These are phyloP conservation scores for Halictus quadricinctus DNA, from an alignment of 2,888 invertebrate genomes.

Conservation along the genomic window DNA sequence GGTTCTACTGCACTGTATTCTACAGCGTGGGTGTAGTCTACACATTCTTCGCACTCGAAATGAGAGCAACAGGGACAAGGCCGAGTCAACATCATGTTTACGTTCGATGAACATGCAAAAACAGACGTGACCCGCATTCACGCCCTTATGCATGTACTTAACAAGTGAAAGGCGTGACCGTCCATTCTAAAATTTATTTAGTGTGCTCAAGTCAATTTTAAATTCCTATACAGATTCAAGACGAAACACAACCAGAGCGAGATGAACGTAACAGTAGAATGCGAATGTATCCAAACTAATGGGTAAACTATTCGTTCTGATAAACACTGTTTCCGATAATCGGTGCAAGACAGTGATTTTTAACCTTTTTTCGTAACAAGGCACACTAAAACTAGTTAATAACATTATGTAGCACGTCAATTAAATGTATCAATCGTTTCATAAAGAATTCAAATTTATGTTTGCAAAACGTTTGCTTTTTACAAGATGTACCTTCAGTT, in stretches of 20 bases:
- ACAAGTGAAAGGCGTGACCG: slow-evolving; percentile 21
- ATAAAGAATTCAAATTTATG: too few species aligned
- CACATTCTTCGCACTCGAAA: slow-evolving; percentile 30
- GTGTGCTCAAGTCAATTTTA: background rate
- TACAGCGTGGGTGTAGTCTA: background rate
- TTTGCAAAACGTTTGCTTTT: too few species aligned
- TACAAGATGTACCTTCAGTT: too few species aligned
- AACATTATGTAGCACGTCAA: too few species aligned
- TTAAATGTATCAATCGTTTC: too few species aligned
- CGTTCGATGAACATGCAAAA: slow-evolving; percentile 60
- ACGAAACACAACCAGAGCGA: background rate
- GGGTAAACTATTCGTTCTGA: too few species aligned
- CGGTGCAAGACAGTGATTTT: too few species aligned
- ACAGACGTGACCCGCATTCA: slow-evolving; percentile 48
- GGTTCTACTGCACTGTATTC: background rate
- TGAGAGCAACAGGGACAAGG: slow-evolving; percentile 25
- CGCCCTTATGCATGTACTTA: slow-evolving; percentile 14
- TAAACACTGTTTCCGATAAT: too few species aligned
- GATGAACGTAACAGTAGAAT: too few species aligned
- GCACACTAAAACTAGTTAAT: too few species aligned
- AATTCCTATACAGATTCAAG: background rate
- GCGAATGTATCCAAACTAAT: too few species aligned
- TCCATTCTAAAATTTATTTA: slow-evolving; percentile 14
- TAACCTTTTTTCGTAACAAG: too few species aligned
- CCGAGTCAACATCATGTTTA: slow-evolving; percentile 54